These are phyloP conservation scores for Myotis pilosus DNA, from an alignment of 2,797 vertebrate genomes.

Conservation along the genomic window DNA sequence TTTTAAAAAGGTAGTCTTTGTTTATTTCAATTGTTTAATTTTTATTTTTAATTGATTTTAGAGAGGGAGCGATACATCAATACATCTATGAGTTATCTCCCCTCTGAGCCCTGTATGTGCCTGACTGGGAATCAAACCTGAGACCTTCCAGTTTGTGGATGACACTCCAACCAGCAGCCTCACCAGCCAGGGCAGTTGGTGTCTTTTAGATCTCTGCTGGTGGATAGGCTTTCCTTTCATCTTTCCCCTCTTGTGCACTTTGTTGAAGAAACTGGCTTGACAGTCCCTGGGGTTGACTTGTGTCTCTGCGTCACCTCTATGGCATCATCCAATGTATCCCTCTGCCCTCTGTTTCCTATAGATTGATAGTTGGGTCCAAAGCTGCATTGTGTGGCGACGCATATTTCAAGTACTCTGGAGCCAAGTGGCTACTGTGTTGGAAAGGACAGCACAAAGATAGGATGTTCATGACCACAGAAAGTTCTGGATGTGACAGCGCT, in stretches of 20 bases:
- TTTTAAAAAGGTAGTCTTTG: too few species aligned
- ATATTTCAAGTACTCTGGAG: not conserved
- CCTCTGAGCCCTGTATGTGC: not conserved
- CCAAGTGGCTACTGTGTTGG: not conserved
- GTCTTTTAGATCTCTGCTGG: not conserved
- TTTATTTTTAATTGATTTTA: not conserved
- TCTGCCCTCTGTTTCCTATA: not conserved
- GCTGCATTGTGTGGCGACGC: not conserved
- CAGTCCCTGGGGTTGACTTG: rapidly evolving
- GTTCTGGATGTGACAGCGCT: not conserved
- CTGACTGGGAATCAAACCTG: not conserved
- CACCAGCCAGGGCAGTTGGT: not conserved
- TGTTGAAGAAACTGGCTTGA: not conserved
- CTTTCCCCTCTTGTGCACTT: not conserved
- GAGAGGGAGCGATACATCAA: not conserved
- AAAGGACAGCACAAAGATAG: not conserved
- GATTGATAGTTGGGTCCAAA: not conserved
- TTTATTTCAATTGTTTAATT: too few species aligned
- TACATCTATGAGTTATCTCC: not conserved
- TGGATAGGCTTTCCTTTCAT: not conserved
- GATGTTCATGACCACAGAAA: not conserved
- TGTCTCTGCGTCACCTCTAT: not conserved
- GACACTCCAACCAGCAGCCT: not conserved
- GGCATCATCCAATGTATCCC: not conserved
- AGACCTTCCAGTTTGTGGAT: not conserved